A percentile compares a stretch with the other conserved stretches of the same genome.
Conservation (phyloP, 2,797 vertebrate species). For the Lithobates sylvaticus region DNA sequence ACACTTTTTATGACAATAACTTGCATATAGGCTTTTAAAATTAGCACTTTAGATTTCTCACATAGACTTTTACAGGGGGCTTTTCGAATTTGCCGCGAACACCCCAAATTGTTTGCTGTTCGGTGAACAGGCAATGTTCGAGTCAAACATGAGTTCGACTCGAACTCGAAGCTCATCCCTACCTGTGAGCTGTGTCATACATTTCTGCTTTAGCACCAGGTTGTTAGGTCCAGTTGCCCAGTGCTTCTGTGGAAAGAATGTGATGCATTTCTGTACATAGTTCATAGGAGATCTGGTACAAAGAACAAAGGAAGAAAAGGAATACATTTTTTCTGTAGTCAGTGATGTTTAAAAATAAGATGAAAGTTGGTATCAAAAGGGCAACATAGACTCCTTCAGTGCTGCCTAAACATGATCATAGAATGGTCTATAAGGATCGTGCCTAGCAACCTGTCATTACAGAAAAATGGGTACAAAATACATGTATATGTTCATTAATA, state of each 20-base stretch:
- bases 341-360: not conserved
- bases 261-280: not conserved
- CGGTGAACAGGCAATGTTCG: too few relatives aligned
- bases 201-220: not conserved
- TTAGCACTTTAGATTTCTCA: too few relatives aligned
- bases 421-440: not conserved
- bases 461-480: not conserved
- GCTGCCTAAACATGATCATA: not conserved
- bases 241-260: not conserved
- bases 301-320: not conserved
- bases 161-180: too few relatives aligned
- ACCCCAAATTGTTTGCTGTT: too few relatives aligned
- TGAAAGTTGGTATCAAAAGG: not conserved
- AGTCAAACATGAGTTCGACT: too few relatives aligned
- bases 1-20: too few relatives aligned
- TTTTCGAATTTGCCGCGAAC: too few relatives aligned
- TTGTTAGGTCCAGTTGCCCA: not conserved
- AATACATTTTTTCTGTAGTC: conserved; percentile 30
- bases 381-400: not conserved
- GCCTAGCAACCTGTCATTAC: too few relatives aligned
- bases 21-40: too few relatives aligned
- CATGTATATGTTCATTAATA: not conserved
- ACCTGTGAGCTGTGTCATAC: not conserved
- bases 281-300: not conserved
- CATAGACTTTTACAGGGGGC: too few relatives aligned